Evolutionary conservation across 2,797 vertebrate species (phyloP).

Genomic region (Poeciliopsis infans): DNA sequence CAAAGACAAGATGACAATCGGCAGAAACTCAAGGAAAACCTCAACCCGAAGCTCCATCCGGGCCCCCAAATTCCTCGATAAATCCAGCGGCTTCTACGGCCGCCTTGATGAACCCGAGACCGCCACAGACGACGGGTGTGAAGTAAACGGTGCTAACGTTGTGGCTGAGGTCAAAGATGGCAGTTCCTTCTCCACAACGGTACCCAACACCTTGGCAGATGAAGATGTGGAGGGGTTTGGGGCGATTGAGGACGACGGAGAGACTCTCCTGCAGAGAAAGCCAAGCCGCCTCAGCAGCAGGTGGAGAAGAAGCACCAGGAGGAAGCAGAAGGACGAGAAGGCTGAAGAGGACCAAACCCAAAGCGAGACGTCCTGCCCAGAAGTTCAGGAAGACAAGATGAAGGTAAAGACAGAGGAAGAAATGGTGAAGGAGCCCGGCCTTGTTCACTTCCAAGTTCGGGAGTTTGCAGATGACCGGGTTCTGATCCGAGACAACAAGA

Average conservation of each 20-base stretch:
- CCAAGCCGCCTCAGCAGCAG: conserved; percentile 72
- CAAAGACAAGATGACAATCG: conserved; percentile 74
- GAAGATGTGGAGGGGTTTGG: conserved; percentile 61
- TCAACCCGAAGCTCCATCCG: conserved; percentile 65
- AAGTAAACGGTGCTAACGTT: background rate
- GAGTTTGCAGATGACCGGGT: conserved; percentile 78
- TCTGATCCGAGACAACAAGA: conserved; percentile 74
- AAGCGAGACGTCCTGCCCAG: conserved; percentile 25
- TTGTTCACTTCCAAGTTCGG: conserved; percentile 60
- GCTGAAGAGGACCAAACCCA: conserved; percentile 15
- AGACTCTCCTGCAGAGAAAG: conserved; percentile 74
- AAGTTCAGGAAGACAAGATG: conserved; percentile 15
- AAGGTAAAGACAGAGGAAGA: conserved; percentile 29
- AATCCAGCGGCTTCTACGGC: conserved; percentile 77
- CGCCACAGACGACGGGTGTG: conserved; percentile 12
- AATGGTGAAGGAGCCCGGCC: conserved; percentile 13
- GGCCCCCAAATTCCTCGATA: conserved; percentile 80
- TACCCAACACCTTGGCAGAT: conserved; percentile 11
- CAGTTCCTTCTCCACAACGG: background rate
- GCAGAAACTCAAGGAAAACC: conserved; percentile 76
- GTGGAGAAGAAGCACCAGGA: conserved; percentile 81
- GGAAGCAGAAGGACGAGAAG: conserved; percentile 60
- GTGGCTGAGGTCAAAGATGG: conserved; percentile 10
- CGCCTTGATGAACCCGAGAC: conserved; percentile 76
- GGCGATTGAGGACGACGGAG: conserved; percentile 74